Evolutionary conservation across 2,113 vertebrate species (phyloP).

Genomic region (Otus sunia): DNA sequence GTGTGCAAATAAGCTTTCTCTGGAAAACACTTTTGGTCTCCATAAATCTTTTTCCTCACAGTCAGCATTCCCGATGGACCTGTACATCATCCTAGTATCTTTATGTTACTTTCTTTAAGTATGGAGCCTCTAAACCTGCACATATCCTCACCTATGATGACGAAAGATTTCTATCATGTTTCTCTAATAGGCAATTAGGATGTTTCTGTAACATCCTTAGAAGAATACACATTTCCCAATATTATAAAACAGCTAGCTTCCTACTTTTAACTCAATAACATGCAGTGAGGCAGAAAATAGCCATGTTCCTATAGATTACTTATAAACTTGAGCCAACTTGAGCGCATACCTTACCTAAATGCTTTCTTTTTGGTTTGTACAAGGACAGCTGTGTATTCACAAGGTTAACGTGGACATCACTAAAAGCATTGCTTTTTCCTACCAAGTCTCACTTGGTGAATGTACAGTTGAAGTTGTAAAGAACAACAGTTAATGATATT

Average conservation of each 20-base stretch:
- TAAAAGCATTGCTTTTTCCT: neutral
- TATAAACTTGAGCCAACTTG: neutral
- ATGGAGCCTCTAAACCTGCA: neutral
- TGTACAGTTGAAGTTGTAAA: neutral
- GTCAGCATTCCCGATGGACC: neutral
- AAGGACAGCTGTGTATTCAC: neutral
- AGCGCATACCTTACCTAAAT: neutral
- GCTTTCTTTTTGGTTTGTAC: neutral
- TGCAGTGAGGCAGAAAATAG: neutral
- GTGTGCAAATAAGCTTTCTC: neutral
- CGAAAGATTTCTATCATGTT: neutral
- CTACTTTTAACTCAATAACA: neutral
- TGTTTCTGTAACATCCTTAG: neutral
- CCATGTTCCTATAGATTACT: neutral
- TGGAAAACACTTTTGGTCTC: neutral
- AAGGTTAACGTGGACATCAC: neutral
- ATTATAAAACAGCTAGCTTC: neutral
- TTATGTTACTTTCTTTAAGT: neutral
- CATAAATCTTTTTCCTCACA: neutral
- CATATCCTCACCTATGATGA: neutral
- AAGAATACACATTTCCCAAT: neutral
- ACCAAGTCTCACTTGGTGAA: neutral
- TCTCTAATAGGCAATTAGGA: neutral
- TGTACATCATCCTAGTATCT: neutral
- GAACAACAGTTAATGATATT: neutral